phyloP scores from a whole-genome alignment of 2,113 vertebrate species.

The Tragelaphus strepsiceros region DNA sequence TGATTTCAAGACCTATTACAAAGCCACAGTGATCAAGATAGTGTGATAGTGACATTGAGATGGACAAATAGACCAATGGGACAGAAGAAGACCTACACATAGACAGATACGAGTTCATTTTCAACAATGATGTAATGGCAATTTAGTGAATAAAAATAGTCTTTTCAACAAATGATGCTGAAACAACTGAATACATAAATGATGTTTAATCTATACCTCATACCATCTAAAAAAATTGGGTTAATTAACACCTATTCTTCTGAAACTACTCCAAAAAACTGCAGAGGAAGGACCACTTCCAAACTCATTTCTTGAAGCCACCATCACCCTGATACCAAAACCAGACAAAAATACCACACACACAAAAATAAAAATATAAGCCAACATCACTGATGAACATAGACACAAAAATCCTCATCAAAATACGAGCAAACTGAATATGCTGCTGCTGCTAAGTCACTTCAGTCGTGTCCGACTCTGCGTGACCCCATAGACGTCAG shows the following conservation, averaged over 20 bases:
- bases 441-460: too few relatives aligned
- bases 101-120: not conserved
- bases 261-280: not conserved
- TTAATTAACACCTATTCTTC: not conserved
- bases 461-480: too few relatives aligned
- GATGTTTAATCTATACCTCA: not conserved
- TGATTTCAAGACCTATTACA: not conserved
- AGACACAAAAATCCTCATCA: not conserved
- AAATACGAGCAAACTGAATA: not conserved
- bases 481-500: too few relatives aligned
- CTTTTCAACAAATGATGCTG: conserved; percentile 3
- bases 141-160: not conserved
- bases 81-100: not conserved
- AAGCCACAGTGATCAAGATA: not conserved
- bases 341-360: not conserved
- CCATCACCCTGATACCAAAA: not conserved
- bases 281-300: not conserved
- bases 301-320: not conserved
- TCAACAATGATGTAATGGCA: not conserved
- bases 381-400: not conserved
- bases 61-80: not conserved
- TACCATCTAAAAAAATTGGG: not conserved
- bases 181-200: not conserved
- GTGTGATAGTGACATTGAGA: not conserved
- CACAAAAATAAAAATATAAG: not conserved